Evolutionary conservation across 2,888 invertebrate species (phyloP), one percentile per base, ranked within the genome.

Genomic region (Caenorhabditis afra): DNA sequence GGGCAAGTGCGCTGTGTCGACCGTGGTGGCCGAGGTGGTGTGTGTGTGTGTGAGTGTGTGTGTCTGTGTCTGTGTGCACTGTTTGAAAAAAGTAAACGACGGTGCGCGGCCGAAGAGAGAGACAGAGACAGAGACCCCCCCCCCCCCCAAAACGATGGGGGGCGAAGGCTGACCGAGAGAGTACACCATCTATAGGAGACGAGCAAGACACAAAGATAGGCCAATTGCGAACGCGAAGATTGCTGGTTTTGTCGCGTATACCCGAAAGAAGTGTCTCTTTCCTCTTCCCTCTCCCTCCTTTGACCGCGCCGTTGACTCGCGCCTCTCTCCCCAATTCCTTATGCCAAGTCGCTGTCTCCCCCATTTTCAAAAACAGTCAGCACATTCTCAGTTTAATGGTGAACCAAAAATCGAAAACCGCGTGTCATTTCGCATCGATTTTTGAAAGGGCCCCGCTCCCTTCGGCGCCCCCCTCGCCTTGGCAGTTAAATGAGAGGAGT

Each of bases 21-120:
- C 55, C 29, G 71, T 64, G 53, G 62, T 71, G 64, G 64, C 49
- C 64, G 64, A 39, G 57, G 61, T 55, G 53, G 73, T 64, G 73
- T 58, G 45, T 58, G 57, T 53, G 53, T 53, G 67, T 68, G 66
- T 29, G 29, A 3, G 29, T 29, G 29, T 29, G 29, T 29, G 29
- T 29, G 29, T 29, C 4, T 29, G 29, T 66, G 52, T 64, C 39
- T 57, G 67, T 59, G 73, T 64, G 64, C 73, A 73, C 73, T 73
- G 73, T 73, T 64, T 64, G 73, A 64, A 73, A 73, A 71, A 73
- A 73, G 73, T 73, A 73, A 73, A 73, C 58, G 73, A 73, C 73
- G 58, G 73, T 73, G 64, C 73, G 73, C 73, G 64, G 58, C 18
- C 53, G 29, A 7, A 29, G 29, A 29, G 29, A 29, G 29, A 29